Evolutionary conservation across 2,113 vertebrate species (phyloP).

Genomic region (Lamprologus tigripictilis): DNA sequence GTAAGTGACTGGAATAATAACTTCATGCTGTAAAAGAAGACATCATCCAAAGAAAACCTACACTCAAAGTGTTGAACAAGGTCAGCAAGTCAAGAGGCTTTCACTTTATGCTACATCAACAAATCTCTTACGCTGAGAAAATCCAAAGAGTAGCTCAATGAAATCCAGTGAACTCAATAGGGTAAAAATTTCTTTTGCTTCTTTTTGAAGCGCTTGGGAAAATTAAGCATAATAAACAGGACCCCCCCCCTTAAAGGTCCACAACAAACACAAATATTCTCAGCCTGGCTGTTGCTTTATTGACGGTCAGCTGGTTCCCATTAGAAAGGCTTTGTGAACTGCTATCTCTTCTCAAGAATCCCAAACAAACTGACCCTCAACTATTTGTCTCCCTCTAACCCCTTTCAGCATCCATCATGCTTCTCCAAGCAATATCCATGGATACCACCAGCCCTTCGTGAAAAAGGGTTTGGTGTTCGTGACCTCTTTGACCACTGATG

Average conservation of each 20-base stretch:
- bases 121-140: conserved; percentile 37
- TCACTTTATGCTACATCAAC: background rate
- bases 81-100: background rate
- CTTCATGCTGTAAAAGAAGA: background rate
- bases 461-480: background rate
- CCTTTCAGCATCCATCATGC: conserved; percentile 6
- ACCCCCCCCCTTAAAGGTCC: conserved; percentile 23
- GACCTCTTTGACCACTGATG: conserved; percentile 12
- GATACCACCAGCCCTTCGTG: conserved; percentile 1
- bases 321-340: conserved; percentile 68
- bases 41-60: background rate
- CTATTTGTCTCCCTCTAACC: conserved; percentile 47
- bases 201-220: conserved; percentile 30
- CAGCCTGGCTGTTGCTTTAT: conserved; percentile 42
- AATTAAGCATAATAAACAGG: conserved; percentile 66
- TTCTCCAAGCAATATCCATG: conserved; percentile 24
- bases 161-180: background rate
- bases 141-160: background rate
- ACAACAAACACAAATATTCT: conserved; percentile 61
- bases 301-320: conserved; percentile 64
- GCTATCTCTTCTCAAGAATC: conserved; percentile 62
- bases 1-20: background rate
- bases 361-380: conserved; percentile 57
- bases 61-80: background rate
- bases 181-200: conserved; percentile 16